phyloP scores from a whole-genome alignment of 2,888 invertebrate species.

The Ephialtes manifestator region DNA sequence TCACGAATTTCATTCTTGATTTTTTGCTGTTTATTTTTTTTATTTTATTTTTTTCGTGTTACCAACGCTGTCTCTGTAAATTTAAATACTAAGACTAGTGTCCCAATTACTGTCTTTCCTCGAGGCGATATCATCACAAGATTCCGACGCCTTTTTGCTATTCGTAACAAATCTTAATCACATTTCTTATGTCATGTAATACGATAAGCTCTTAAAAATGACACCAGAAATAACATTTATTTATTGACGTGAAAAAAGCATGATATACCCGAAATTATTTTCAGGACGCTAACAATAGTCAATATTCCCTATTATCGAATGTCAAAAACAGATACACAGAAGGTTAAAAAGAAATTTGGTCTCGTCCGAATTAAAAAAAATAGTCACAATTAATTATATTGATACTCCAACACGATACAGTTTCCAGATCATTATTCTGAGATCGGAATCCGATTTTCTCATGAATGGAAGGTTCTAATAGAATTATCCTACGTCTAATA shows the following conservation, averaged over 20 bases:
- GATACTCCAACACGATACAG: too few relatives aligned
- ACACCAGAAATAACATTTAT: background rate
- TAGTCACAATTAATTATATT: too few relatives aligned
- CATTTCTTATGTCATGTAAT: background rate
- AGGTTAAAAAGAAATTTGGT: too few relatives aligned
- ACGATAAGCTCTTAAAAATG: too few relatives aligned
- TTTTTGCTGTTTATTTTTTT: constrained; percentile 8
- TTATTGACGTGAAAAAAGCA: background rate
- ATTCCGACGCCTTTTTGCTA: background rate
- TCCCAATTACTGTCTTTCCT: background rate
- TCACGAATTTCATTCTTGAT: constrained; percentile 44
- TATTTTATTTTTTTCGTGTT: background rate
- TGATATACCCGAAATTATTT: background rate
- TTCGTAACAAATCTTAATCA: background rate
- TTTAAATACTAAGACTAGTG: constrained; percentile 2
- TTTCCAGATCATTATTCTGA: too few relatives aligned
- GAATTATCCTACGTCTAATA: too few relatives aligned
- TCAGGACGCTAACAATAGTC: background rate
- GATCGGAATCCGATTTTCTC: too few relatives aligned
- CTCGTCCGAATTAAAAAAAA: too few relatives aligned
- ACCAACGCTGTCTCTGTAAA: background rate
- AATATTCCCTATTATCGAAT: too few relatives aligned
- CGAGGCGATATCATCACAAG: background rate
- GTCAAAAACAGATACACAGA: too few relatives aligned
- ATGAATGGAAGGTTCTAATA: background rate